These are phyloP conservation scores for Equus przewalskii DNA, from an alignment of 2,113 vertebrate genomes.

Conservation along the genomic window DNA sequence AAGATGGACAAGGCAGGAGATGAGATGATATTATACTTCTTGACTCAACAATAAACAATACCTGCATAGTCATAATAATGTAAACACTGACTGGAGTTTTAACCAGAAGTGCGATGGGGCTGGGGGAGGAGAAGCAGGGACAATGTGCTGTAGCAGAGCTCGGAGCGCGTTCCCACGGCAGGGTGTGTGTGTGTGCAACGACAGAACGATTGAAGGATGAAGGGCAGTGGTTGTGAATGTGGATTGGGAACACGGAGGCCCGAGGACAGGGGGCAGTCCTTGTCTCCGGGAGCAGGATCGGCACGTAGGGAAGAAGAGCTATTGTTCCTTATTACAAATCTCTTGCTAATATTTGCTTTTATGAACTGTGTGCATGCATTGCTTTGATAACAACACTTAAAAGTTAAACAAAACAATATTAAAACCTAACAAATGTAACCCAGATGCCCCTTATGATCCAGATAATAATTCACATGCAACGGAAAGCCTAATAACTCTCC, in stretches of 20 bases:
- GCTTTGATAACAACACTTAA: slow-evolving; percentile 50
- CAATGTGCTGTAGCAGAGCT: background rate
- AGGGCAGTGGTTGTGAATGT: background rate
- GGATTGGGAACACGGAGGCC: background rate
- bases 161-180: background rate
- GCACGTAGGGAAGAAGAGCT: background rate
- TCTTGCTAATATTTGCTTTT: background rate
- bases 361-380: background rate
- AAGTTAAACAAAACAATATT: slow-evolving; percentile 41
- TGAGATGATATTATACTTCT: background rate
- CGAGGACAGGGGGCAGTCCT: background rate
- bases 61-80: background rate
- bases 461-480: slow-evolving; percentile 29
- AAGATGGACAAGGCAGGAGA: background rate
- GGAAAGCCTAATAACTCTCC: slow-evolving; percentile 35
- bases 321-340: background rate
- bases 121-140: too few relatives aligned
- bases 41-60: background rate
- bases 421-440: slow-evolving; percentile 7
- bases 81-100: background rate
- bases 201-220: background rate
- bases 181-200: rapidly evolving
- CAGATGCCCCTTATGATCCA: background rate
- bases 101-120: background rate
- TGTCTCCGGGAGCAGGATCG: background rate